phyloP scores from a whole-genome alignment of 1,140 invertebrate species.

The Triops cancriformis region DNA sequence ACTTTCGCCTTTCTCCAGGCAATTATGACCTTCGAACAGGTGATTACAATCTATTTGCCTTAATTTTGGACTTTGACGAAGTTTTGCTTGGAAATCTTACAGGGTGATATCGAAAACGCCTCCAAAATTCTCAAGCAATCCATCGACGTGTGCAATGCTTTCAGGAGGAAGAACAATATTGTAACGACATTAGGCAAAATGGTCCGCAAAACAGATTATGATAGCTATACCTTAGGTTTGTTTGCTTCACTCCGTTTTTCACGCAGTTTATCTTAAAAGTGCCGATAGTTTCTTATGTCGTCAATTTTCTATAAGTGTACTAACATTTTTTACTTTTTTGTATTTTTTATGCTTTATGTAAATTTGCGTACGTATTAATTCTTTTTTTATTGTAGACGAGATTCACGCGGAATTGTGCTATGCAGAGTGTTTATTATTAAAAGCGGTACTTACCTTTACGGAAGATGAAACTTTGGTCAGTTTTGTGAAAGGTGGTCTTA shows the following conservation, averaged over 20 bases:
- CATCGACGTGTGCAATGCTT: conserved; percentile 63
- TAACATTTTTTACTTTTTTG: conserved; percentile 22
- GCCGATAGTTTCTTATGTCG: background rate
- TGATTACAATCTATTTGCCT: conserved; percentile 39
- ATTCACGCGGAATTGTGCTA: conserved; percentile 92
- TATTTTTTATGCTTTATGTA: background rate
- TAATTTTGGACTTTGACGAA: no score
- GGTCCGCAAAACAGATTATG: conserved; percentile 67
- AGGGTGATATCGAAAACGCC: conserved; percentile 63
- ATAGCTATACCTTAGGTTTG: conserved; percentile 60
- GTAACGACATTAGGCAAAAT: conserved; percentile 71
- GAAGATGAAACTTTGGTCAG: conserved; percentile 90
- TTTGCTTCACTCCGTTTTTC: no score
- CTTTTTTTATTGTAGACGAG: conserved; percentile 53
- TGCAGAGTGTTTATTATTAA: conserved; percentile 78
- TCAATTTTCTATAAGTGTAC: background rate
- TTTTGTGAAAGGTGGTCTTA: conserved; percentile 86
- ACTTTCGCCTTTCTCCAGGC: conserved; percentile 88
- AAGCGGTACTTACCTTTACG: conserved; percentile 82
- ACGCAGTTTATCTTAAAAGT: no score
- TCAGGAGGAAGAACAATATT: conserved; percentile 60
- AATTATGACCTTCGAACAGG: conserved; percentile 82
- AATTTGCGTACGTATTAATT: conserved; percentile 21
- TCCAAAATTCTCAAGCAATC: conserved; percentile 61
- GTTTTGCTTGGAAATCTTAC: conserved; percentile 32